phyloP scores from a whole-genome alignment of 1,140 invertebrate genomes.

The Caenorhabditis inopinata region DNA sequence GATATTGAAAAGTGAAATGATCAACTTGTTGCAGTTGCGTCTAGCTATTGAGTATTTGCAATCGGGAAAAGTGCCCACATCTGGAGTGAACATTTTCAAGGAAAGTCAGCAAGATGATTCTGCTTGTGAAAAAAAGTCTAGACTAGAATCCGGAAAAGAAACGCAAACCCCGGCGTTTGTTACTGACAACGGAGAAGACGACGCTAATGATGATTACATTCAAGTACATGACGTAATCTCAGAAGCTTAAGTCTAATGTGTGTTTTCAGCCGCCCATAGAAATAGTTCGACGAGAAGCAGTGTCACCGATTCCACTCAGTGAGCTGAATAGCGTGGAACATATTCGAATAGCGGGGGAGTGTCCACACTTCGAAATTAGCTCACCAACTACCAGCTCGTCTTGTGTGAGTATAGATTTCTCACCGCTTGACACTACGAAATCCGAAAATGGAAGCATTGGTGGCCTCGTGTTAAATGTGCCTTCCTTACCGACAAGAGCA shows the following conservation, averaged over 20 bases:
- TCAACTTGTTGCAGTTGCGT: neutral
- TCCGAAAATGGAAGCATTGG: neutral
- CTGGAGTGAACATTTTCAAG: neutral
- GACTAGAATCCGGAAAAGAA: neutral
- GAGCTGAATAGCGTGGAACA: neutral
- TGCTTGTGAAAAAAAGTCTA: neutral
- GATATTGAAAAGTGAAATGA: neutral
- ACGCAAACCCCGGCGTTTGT: neutral
- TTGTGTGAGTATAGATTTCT: neutral
- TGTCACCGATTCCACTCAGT: neutral
- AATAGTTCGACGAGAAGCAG: neutral
- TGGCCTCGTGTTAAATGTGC: neutral
- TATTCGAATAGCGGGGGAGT: neutral
- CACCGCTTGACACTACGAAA: neutral
- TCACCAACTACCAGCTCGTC: neutral
- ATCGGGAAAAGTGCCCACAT: conserved; percentile 7
- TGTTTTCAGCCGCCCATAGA: conserved; percentile 32
- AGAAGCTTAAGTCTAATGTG: too few relatives aligned
- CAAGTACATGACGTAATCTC: too few relatives aligned
- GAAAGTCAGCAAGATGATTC: neutral
- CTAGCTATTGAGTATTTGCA: conserved; percentile 15
- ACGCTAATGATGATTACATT: conserved; percentile 14
- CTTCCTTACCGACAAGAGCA: neutral
- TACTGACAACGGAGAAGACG: conserved; percentile 12
- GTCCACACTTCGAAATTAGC: neutral